Evolutionary conservation across 2,797 vertebrate species (phyloP).

Genomic region (Kryptopterus vitreolus): DNA sequence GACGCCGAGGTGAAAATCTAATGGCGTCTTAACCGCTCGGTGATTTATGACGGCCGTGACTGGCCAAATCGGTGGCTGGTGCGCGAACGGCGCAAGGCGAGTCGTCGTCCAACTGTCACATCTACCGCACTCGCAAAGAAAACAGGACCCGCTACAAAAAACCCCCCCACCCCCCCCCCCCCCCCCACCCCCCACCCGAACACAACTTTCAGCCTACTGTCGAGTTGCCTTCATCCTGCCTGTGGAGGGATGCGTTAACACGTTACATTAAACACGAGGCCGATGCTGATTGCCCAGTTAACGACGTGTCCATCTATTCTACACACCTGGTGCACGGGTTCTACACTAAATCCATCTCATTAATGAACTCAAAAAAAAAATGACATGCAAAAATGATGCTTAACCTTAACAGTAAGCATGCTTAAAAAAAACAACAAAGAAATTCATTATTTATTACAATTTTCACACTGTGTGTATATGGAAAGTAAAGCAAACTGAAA

Average conservation of each 20-base stretch:
- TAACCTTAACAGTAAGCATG: no score
- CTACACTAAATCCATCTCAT: not conserved
- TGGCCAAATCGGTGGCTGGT: constrained; percentile 56
- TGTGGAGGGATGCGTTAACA: not conserved
- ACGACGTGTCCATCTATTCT: not conserved
- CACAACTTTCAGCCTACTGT: not conserved
- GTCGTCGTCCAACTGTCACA: constrained; percentile 68
- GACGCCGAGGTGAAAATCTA: constrained; percentile 56
- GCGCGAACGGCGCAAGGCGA: constrained; percentile 64
- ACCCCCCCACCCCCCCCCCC: not conserved
- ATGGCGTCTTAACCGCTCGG: constrained; percentile 66
- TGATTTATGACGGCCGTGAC: constrained; percentile 68
- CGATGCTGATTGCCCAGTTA: not conserved
- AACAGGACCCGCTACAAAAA: not conserved
- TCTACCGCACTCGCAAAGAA: constrained; percentile 45
- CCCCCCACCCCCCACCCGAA: not conserved
- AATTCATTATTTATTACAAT: no score
- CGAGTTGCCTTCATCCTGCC: not conserved
- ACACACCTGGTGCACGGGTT: not conserved
- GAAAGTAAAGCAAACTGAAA: no score
- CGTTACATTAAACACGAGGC: not conserved
- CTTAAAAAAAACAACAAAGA: no score
- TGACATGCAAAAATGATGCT: no score
- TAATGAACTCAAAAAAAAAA: no score
- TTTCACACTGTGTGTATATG: no score